Base-by-base conservation (phyloP, 2,888 invertebrate genomes). In the Acleris cristana region DNA sequence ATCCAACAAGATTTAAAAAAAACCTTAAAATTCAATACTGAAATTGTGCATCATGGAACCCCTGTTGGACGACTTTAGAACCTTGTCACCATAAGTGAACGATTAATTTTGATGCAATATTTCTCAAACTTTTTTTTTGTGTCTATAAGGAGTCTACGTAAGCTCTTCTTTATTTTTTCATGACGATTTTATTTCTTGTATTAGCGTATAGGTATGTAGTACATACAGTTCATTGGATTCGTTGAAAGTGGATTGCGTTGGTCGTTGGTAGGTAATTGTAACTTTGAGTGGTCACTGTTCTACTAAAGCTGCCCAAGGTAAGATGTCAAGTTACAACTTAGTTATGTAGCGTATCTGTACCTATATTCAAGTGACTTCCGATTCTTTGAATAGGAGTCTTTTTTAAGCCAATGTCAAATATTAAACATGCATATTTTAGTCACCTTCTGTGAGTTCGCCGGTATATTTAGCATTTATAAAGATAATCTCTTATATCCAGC, bases 301-400 rank as follows among this genome's bases (percentile, higher is more conserved):
- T 34, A 66, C 61, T 56, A 61, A 45, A 30, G 56, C 51, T 61
- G 49, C 26, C 26, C 56, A 66, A 66, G 65, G 65, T 66, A n/a
- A 59, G 14, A 14, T 44, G 58, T 51, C 58, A 49, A 64, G 30
- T 48, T 52, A 53, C 8, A 49, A 4, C 14, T 54, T 10, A 48
- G n/a, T 18, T 12, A 21, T 21, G 6, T 0, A n/a, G 21, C 8
- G 21, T 51, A 12, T 21, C 18, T 51, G 51, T 12, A 12, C 14
- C 18, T 51, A 21, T 12, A 18, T 51, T 51, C 0, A 7, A 12
- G 10, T 51, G 54, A 23, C 16, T n/a, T 34, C 10, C n/a, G n/a
- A 8, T 2, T 6, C 30, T 18, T 54, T 23, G 26, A 26, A 23
- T 48, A 48, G 6, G 16, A 45, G 16, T 48, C 0, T n/a, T 48